Evolutionary conservation across 2,113 vertebrate genomes (phyloP), one percentile per base, ranked within the genome.

Genomic region (Myotis davidii): DNA sequence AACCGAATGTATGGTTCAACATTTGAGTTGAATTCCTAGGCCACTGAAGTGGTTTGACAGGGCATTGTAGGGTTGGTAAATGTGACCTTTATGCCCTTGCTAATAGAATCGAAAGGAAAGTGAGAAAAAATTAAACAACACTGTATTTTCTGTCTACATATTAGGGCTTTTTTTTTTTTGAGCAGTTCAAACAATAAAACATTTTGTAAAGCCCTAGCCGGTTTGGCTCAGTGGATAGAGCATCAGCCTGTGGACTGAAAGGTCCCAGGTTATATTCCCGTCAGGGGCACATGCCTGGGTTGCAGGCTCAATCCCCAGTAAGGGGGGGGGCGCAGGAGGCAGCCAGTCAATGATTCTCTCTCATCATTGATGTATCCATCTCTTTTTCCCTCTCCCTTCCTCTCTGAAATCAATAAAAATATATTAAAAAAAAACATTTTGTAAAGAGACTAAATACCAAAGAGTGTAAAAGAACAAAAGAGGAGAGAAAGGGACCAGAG

Each of bases 121-220:
- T 50, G 20, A 61, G 76, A 83, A 12, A 85, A 20, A 93, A 89
- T 87, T 78, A 96, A 95, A 79, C 87, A 18, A 25, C 6, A 42
- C 18, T 83, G 89, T 48, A 56, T 67, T 79, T 86, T 84, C 88
- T 90, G 1, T 72, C 81, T 90, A 48, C 3, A 32, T 72, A 13
- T 21, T 85, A 73, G 72, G 16, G 0, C 0, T 96, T 93, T 42
- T 42, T 42, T 42, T 42, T 42, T 42, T 42, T 39, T 39, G 73
- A 90, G 25, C 17, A 92, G 20, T 12, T 88, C 54, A 90, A 72
- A 91, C 90, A 92, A 93, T 87, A 34, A 77, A 77, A 83, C 95
- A 95, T 96, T 95, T 94, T 96, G 5, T 91, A 95, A 97, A 81
- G 95, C 45, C 45, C 10, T 45, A 45, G 45, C 45, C 45, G 10